A percentile compares a stretch with the other conserved stretches of the same genome.
Evolutionary conservation across 1,140 invertebrate genomes (phyloP).

Genomic region (Listronotus bonariensis): DNA sequence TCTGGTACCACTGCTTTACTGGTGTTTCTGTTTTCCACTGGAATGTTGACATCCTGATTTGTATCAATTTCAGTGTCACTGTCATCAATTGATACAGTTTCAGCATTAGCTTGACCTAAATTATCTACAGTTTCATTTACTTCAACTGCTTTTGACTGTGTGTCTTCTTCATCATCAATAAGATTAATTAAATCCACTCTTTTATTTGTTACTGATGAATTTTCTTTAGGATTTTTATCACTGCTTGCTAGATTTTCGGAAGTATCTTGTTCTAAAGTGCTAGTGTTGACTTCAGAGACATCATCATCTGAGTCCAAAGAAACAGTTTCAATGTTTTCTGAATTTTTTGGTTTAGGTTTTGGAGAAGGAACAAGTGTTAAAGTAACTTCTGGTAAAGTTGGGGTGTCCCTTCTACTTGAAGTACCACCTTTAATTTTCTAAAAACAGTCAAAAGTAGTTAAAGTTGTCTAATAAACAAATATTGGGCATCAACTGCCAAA

Average conservation of each 20-base stretch:
- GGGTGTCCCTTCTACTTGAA: not conserved
- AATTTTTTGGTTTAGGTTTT: not conserved
- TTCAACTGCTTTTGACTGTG: not conserved
- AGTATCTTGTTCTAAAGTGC: not conserved
- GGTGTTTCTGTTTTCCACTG: not conserved
- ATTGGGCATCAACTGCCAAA: no score
- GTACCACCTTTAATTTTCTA: not conserved
- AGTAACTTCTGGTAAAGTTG: conserved; percentile 4
- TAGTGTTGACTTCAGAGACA: not conserved
- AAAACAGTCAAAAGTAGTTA: conserved; percentile 1
- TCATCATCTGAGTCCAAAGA: conserved; percentile 29
- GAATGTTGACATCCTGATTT: not conserved
- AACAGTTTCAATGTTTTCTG: conserved; percentile 13
- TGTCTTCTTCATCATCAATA: conserved; percentile 15
- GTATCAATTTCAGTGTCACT: conserved; percentile 21
- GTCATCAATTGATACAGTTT: conserved; percentile 9
- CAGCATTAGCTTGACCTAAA: not conserved
- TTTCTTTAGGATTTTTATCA: not conserved
- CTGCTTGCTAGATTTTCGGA: not conserved
- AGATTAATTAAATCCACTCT: conserved; percentile 8
- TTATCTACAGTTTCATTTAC: not conserved
- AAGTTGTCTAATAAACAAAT: not conserved
- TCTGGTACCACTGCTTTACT: not conserved
- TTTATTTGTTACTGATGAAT: not conserved
- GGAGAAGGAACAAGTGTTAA: conserved; percentile 3